These are phyloP conservation scores for Thaleichthys pacificus DNA, from an alignment of 2,797 vertebrate species.

Conservation along the genomic window DNA sequence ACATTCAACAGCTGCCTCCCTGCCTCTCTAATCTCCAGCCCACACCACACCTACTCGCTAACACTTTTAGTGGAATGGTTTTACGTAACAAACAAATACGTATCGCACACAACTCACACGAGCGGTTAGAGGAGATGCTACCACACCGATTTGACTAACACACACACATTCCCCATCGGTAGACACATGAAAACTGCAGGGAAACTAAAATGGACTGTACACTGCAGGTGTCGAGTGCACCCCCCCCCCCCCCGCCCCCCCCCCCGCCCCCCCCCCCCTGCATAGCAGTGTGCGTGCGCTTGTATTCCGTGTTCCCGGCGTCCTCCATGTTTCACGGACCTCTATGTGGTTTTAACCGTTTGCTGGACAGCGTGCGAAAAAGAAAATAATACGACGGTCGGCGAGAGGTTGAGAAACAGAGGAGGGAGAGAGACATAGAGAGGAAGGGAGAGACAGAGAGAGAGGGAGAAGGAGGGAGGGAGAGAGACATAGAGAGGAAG, in stretches of 20 bases:
- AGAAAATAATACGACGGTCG: constrained; percentile 10
- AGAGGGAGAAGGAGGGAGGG: constrained; percentile 46
- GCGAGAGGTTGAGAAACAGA: constrained; percentile 23
- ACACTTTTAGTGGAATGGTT: constrained; percentile 70
- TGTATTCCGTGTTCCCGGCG: constrained; percentile 24
- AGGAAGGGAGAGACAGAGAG: constrained; percentile 32
- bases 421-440: constrained; percentile 13
- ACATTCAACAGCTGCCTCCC: constrained; percentile 72
- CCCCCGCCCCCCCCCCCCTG: too few species aligned
- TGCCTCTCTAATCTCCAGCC: constrained; percentile 60
- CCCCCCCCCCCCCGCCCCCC: too few species aligned
- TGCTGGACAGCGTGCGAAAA: constrained; percentile 52
- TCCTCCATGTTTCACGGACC: constrained; percentile 41
- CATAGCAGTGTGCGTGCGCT: not conserved
- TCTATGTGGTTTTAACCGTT: constrained; percentile 60
- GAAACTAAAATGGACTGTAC: not conserved
- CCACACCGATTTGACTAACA: constrained; percentile 17
- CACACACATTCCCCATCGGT: constrained; percentile 5
- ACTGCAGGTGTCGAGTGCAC: constrained; percentile 42
- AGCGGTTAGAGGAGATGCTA: not conserved
- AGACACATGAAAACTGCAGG: not conserved
- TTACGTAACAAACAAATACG: constrained; percentile 69
- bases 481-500: constrained; percentile 34
- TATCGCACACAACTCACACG: constrained; percentile 34
- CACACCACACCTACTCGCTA: constrained; percentile 66